Conservation (phyloP, 2,113 vertebrate species). For the Lates calcarifer region DNA sequence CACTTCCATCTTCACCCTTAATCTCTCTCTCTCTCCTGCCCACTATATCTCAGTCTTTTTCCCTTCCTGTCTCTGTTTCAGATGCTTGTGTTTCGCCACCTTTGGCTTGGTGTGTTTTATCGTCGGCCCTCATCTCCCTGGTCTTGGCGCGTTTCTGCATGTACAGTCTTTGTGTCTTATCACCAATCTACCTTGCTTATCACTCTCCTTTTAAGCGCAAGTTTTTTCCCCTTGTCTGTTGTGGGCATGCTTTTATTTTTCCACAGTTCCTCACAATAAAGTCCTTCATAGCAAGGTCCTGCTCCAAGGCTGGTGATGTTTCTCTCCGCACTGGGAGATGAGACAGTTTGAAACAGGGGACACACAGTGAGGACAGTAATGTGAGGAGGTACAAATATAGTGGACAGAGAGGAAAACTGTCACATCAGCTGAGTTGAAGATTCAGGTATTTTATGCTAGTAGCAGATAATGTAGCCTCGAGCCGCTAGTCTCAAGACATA, state of each 20-base stretch:
- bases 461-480: neutral
- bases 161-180: conserved; percentile 84
- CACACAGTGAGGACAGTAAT: neutral
- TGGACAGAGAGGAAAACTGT: neutral
- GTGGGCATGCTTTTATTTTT: conserved; percentile 72
- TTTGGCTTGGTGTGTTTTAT: conserved; percentile 70
- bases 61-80: conserved; percentile 50
- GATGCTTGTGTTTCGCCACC: conserved; percentile 70
- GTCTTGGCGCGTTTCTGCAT: conserved; percentile 82
- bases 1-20: conserved; percentile 31
- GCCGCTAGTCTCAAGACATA: neutral
- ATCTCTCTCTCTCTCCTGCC: conserved; percentile 21
- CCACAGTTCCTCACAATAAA: conserved; percentile 65
- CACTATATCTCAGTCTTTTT: conserved; percentile 24
- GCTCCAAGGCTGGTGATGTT: conserved; percentile 45
- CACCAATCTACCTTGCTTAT: conserved; percentile 81
- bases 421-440: neutral
- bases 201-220: conserved; percentile 78
- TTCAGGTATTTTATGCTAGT: neutral
- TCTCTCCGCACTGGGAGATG: conserved; percentile 20
- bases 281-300: conserved; percentile 51
- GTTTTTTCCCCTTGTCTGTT: conserved; percentile 63
- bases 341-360: conserved; percentile 1
- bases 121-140: conserved; percentile 74
- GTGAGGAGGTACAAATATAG: conserved; percentile 21